phyloP scores from a whole-genome alignment of 2,797 vertebrate species.

The Euphonia xanthogaster region DNA sequence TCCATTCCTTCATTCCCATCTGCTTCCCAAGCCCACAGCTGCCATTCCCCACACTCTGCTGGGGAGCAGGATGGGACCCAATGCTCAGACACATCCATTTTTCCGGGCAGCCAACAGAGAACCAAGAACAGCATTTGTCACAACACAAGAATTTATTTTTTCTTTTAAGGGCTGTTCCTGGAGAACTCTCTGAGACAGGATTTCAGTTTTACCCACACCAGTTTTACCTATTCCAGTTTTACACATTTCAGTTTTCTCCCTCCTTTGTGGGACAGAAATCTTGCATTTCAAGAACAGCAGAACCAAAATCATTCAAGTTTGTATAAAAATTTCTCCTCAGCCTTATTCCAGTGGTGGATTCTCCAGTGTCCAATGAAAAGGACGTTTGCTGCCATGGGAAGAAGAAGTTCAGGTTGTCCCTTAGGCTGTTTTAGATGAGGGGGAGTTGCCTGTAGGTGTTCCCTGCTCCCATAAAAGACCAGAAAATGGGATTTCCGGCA shows the following conservation, averaged over 20 bases:
- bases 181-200: rapidly evolving
- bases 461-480: not conserved
- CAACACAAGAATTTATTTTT: not conserved
- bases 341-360: not conserved
- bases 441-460: rapidly evolving
- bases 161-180: not conserved
- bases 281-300: not conserved
- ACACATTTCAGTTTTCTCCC: not conserved
- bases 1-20: not conserved
- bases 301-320: not conserved
- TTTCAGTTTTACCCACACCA: not conserved
- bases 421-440: not conserved
- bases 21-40: rapidly evolving
- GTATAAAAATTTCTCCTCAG: not conserved
- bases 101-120: not conserved
- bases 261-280: not conserved
- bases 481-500: rapidly evolving
- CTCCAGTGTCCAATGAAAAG: not conserved
- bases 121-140: not conserved
- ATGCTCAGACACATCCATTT: rapidly evolving
- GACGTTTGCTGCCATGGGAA: rapidly evolving
- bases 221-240: not conserved
- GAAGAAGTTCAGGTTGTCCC: not conserved
- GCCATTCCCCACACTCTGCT: not conserved
- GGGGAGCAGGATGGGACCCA: not conserved